Conservation (phyloP, 2,888 invertebrate genomes). For the Drosophila fulvimacula region DNA sequence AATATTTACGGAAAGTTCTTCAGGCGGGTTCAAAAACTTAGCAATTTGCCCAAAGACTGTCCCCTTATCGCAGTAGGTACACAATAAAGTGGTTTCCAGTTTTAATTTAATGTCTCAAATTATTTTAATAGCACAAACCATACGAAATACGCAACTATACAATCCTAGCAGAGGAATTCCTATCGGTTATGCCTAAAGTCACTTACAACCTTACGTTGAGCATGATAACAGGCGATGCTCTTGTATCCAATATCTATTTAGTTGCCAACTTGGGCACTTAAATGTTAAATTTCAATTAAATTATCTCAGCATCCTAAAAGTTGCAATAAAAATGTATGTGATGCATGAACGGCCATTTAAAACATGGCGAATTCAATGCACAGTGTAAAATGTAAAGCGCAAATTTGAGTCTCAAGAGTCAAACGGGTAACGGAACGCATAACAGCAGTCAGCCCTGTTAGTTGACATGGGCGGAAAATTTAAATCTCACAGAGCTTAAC, state of each 20-base stretch:
- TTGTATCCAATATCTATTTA: not conserved
- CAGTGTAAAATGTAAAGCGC: not conserved
- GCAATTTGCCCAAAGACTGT: slow-evolving; percentile 56
- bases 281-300: not conserved
- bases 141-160: slow-evolving; percentile 53
- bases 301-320: not conserved
- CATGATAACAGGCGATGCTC: not conserved
- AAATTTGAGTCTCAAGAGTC: not conserved
- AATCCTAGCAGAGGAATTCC: slow-evolving; percentile 31
- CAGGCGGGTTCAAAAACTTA: slow-evolving; percentile 30
- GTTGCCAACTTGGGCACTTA: not conserved
- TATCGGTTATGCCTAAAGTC: slow-evolving; percentile 17
- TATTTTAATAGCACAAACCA: slow-evolving; percentile 5
- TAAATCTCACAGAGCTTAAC: not conserved
- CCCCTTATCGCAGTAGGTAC: slow-evolving; percentile 43
- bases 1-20: slow-evolving; percentile 30
- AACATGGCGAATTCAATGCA: not conserved
- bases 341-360: no score
- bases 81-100: no score
- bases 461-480: not conserved
- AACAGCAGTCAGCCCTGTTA: not conserved
- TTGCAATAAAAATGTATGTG: not conserved
- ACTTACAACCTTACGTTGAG: slow-evolving; percentile 14
- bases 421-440: slow-evolving; percentile 2
- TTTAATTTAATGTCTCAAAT: not conserved